These are phyloP conservation scores for Bombus confusus DNA, from an alignment of 1,140 invertebrate genomes.

Conservation along the genomic window DNA sequence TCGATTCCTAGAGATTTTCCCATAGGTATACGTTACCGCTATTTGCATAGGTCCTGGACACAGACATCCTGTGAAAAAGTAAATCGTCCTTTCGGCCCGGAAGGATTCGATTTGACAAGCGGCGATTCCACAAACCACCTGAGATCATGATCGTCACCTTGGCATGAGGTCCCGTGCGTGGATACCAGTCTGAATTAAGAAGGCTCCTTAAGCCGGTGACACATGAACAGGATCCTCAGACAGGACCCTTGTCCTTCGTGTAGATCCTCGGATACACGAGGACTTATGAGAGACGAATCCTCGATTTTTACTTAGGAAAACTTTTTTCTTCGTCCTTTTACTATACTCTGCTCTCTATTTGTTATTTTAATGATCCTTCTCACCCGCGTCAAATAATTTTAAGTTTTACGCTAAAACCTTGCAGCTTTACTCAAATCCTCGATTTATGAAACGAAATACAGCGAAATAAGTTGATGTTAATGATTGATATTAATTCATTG, in stretches of 20 bases:
- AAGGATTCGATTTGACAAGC: slow-evolving; percentile 66
- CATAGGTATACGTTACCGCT: slow-evolving; percentile 70
- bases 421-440: not conserved
- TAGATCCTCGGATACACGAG: slow-evolving; percentile 35
- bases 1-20: slow-evolving; percentile 64
- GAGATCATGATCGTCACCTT: slow-evolving; percentile 27
- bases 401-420: not conserved
- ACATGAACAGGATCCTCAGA: slow-evolving; percentile 40
- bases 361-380: not conserved
- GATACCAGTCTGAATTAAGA: slow-evolving; percentile 63
- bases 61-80: slow-evolving; percentile 46
- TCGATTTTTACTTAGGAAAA: slow-evolving; percentile 20
- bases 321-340: not conserved
- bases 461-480: not conserved
- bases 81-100: slow-evolving; percentile 48
- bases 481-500: not conserved
- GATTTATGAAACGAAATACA: not conserved
- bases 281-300: slow-evolving; percentile 29
- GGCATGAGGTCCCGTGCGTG: slow-evolving; percentile 38
- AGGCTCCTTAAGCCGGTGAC: slow-evolving; percentile 45
- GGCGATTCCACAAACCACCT: slow-evolving; percentile 60
- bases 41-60: slow-evolving; percentile 68
- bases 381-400: not conserved
- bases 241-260: slow-evolving; percentile 23
- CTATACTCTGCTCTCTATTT: not conserved